Evolutionary conservation across 2,797 vertebrate genomes (phyloP).

Genomic region (Urocyon cinereoargenteus): DNA sequence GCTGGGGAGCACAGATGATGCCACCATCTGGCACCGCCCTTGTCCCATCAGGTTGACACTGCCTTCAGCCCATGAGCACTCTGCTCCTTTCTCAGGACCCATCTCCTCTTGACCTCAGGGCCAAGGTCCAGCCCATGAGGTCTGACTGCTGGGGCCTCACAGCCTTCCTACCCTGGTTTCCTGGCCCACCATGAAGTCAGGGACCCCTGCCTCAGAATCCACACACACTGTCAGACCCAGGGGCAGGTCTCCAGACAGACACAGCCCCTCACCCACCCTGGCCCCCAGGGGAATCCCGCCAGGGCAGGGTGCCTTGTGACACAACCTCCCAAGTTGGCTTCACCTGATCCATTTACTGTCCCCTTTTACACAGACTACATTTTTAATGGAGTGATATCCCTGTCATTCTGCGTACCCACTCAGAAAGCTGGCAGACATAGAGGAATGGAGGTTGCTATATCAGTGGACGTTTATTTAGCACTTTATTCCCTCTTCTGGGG

Average conservation of each 20-base stretch:
- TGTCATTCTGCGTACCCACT: no score
- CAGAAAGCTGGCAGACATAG: no score
- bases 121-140: not conserved
- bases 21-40: not conserved
- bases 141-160: not conserved
- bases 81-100: not conserved
- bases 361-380: not conserved
- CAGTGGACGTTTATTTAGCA: not conserved
- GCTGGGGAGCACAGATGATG: no score
- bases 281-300: not conserved
- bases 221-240: not conserved
- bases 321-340: not conserved
- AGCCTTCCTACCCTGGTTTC: not conserved
- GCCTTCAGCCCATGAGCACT: not conserved
- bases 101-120: not conserved
- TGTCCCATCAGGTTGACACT: fast-evolving
- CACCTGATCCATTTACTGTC: not conserved
- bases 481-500: not conserved
- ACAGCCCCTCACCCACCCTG: not conserved
- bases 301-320: not conserved
- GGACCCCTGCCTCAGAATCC: no score
- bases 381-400: not conserved
- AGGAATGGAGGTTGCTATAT: not conserved
- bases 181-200: not conserved
- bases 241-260: not conserved